Base-by-base conservation (phyloP, 1,140 invertebrate genomes). In the Drosophila takahashii region DNA sequence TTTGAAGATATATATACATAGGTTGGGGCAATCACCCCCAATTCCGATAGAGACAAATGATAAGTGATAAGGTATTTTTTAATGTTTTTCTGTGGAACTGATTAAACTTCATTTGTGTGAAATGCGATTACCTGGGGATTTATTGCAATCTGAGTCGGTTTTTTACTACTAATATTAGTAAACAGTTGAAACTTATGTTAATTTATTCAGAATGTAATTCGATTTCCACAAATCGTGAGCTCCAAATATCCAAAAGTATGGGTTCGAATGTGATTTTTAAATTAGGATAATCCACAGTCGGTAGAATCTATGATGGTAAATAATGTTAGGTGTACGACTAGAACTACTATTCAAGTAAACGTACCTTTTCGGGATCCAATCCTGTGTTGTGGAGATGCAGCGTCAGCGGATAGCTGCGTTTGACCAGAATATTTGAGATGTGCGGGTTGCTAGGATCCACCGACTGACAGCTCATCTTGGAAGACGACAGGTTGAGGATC, bases 211-310 rank as follows among this genome's bases (percentile, higher is more conserved):
- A 13, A 15, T 15, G 11, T 13, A 84, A 69, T 22, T 62, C 60
- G 22, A 85, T 61, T 66, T 85, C 77, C 4, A 86, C 27, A 54
- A 85, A 85, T 10, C 81, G 52, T 4, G 74, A 56, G n/a, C 64
- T 75, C 69, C 67, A 78, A 11, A 66, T 9, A 42, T 81, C n/a
- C 5, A 81, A 18, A 29, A 57, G 10, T 7, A 71, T 34, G 3
- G 61, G 61, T 1, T 75, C 39, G 29, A 81, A 86, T 0, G 60
- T 62, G n/a, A 86, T 29, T 16, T 41, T 36, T 3, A 86, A 56
- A 29, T 75, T 71, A 0, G 36, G 57, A 75, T 81, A 70, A 2
- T 51, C 27, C 0, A 81, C 11, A 0, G 16, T 34, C 8, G 44
- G 6, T 4, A 45, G 8, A 7, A 69, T 8, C 41, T 44, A 18